Evolutionary conservation across 2,888 invertebrate genomes (phyloP), one percentile per base, ranked within the genome.

Genomic region (Himalopsyche tibetana): DNA sequence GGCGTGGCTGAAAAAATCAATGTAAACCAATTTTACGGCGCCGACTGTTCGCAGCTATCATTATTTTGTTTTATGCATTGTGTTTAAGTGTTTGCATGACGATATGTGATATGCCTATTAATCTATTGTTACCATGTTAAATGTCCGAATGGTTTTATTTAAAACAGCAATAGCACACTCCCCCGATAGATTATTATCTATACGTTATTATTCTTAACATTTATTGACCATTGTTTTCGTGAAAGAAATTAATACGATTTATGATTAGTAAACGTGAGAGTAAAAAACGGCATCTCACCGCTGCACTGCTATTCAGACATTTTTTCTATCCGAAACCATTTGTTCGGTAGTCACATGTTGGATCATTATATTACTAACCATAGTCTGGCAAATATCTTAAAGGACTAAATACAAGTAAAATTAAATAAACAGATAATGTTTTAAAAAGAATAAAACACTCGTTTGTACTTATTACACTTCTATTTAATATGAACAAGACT

Each of bases 201-300:
- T 36, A 36, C 36, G 74, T 36, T 74, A 74, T 74, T 74, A 74
- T 74, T 74, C 36, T 36, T 74, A 74, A 74, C 74, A 74, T 74
- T 74, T 74, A 74, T 38, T 74, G 74, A 28, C 74, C 74, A 74
- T 74, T 74, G 74, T 74, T 74, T 74, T 74, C 74, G 12, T 74
- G 74, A 74, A 74, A 74, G 74, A 74, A 74, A 74, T 74, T 74
- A 74, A 74, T 74, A 74, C 74, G 74, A 74, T 74, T 74, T 74
- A 74, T 74, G 74, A 74, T 74, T 74, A 74, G 74, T 74, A 74
- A 74, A 74, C 74, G 74, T 74, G 74, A 74, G 36, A 28, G 12
- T 12, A 45, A 74, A 69, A 63, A 74, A 74, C 36, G 74, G 74
- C 36, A 36, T 74, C 19, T 74, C 74, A 74, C 12, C 74, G 4